Evolutionary conservation across 2,888 invertebrate genomes (phyloP), one percentile per base, ranked within the genome.

Genomic region (Caenorhabditis virilis): DNA sequence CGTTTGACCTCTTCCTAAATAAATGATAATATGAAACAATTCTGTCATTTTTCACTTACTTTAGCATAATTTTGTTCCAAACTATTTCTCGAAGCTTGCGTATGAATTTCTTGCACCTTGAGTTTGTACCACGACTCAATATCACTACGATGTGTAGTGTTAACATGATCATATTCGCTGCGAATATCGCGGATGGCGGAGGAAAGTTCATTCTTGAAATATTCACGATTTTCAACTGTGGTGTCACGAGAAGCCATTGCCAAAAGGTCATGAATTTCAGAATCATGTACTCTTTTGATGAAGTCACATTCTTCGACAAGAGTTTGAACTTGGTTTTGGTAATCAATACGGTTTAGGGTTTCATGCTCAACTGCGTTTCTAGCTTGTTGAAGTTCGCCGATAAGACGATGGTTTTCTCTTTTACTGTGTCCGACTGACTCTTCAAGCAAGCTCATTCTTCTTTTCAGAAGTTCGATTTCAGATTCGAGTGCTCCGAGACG

Each of bases 61-160:
- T 55, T 49, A 35, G 63, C 71, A 41, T 71, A 70, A 46, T 62
- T 68, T 45, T 71, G 73, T 46, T 73, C 70, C 49, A 71, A 39
- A 42, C 45, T 49, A 50, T 61, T 66, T 36, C 70, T 60, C 36
- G 65, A 63, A 23, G 68, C 57, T 53, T 69, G 70, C n/a, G 74
- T 85, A 84, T 86, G 84, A 80, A 86, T 85, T 76, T 87, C 87
- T 78, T 87, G 86, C 26, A 87, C 84, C 84, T 86, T 87, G 59
- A 86, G 83, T 74, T 85, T 85, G 84, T 87, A 87, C 84, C 84
- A 86, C 9, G 72, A 72, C 63, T 87, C 86, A 77, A 86, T 83
- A 66, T 87, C 86, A 9, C 83, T 83, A 30, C 84, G 78, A 76
- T 85, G 84, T 50, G 80, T 74, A 63, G 85, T 84, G 63, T 83